These are phyloP conservation scores for Aethina tumida DNA, from an alignment of 1,140 invertebrate genomes.

Conservation along the genomic window DNA sequence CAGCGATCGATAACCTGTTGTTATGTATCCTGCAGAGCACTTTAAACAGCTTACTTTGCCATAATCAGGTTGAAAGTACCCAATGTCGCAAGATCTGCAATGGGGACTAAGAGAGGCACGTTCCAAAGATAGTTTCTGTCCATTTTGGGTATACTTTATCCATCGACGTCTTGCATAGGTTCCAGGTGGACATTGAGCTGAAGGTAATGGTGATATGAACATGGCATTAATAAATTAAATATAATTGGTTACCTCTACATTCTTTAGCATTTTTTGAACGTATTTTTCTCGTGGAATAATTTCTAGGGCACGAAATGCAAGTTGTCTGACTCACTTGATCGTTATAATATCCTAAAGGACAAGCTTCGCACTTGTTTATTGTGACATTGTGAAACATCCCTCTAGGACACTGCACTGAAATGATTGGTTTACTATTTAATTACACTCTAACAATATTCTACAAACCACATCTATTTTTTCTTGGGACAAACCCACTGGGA, in stretches of 20 bases:
- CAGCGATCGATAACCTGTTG: conserved; percentile 37
- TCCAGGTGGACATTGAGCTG: conserved; percentile 35
- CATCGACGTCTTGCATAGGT: conserved; percentile 29
- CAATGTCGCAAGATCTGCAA: conserved; percentile 50
- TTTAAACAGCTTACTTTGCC: conserved; percentile 43
- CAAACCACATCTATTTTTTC: conserved; percentile 32
- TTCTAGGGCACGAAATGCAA: conserved; percentile 50
- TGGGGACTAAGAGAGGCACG: conserved; percentile 31
- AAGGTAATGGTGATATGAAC: neutral
- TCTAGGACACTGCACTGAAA: conserved; percentile 50
- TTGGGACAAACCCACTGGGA: conserved; percentile 24
- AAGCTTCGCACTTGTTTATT: conserved; percentile 43
- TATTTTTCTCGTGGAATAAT: conserved; percentile 46
- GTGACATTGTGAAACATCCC: conserved; percentile 55
- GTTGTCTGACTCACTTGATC: conserved; percentile 41
- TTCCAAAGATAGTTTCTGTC: conserved; percentile 18
- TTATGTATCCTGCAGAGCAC: conserved; percentile 49
- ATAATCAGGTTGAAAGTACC: conserved; percentile 49
- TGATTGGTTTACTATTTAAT: conserved; percentile 5
- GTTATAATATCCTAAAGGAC: conserved; percentile 52
- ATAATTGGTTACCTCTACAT: conserved; percentile 45
- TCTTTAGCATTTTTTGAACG: conserved; percentile 44
- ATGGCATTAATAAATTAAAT: neutral
- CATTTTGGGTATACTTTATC: conserved; percentile 19
- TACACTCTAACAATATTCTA: neutral